Conservation (phyloP, 2,113 vertebrate species). For the Anser cygnoides region DNA sequence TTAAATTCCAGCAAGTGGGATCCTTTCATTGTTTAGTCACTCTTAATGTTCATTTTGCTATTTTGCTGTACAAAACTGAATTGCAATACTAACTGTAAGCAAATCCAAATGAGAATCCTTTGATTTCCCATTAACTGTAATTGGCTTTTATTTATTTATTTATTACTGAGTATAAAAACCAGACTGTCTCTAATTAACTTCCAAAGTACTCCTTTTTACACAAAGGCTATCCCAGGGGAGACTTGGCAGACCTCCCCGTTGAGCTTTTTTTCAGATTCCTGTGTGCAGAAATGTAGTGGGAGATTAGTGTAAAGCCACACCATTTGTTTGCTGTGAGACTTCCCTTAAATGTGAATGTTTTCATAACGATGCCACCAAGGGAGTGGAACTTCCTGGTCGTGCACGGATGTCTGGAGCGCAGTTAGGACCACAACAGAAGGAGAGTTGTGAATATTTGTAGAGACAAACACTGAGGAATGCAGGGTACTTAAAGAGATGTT, state of each 20-base stretch:
- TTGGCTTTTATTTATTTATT: neutral
- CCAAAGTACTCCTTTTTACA: neutral
- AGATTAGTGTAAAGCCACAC: neutral
- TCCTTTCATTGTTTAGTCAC: neutral
- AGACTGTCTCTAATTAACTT: conserved; percentile 29
- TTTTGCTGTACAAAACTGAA: neutral
- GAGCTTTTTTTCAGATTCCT: neutral
- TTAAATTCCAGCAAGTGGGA: neutral
- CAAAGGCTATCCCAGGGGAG: neutral
- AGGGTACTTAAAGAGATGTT: neutral
- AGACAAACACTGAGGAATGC: neutral
- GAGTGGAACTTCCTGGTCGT: neutral
- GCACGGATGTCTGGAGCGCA: neutral
- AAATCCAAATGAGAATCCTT: neutral
- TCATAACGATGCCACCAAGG: neutral
- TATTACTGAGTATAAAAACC: neutral
- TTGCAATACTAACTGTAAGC: neutral
- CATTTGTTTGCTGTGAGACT: neutral
- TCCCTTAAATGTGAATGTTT: neutral
- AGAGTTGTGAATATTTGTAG: neutral
- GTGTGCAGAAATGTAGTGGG: neutral
- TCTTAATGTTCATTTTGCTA: neutral
- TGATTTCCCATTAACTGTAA: neutral
- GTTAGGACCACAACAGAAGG: neutral
- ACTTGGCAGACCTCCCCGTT: neutral